Conservation (phyloP, 1,140 invertebrate genomes). For the Monochamus saltuarius region DNA sequence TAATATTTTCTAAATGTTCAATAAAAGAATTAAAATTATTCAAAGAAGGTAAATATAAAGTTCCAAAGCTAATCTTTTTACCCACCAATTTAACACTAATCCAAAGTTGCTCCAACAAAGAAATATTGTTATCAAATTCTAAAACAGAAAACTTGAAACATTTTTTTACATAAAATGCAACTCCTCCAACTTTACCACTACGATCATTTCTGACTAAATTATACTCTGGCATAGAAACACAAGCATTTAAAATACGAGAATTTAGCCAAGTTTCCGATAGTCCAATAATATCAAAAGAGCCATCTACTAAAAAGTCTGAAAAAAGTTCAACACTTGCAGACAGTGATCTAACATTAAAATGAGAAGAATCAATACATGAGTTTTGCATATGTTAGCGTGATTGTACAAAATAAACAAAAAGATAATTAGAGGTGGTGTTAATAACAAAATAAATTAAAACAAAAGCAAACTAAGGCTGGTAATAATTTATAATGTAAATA, state of each 20-base stretch:
- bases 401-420: background rate
- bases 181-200: background rate
- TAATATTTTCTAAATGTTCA: no score
- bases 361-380: background rate
- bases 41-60: no score
- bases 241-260: background rate
- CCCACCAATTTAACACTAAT: background rate
- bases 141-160: background rate
- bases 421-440: background rate
- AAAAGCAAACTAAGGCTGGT: background rate
- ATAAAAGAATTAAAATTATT: no score
- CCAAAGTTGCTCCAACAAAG: background rate
- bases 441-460: background rate
- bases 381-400: background rate
- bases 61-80: no score
- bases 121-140: background rate
- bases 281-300: background rate
- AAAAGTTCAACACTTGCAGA: background rate
- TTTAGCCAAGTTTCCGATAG: background rate
- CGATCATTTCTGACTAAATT: background rate
- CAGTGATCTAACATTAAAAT: slow-evolving; percentile 5
- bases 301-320: no score
- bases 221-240: background rate
- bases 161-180: background rate
- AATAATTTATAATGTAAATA: background rate